Evolutionary conservation across 2,888 invertebrate genomes (phyloP).

Genomic region (Thymelicus lineola): DNA sequence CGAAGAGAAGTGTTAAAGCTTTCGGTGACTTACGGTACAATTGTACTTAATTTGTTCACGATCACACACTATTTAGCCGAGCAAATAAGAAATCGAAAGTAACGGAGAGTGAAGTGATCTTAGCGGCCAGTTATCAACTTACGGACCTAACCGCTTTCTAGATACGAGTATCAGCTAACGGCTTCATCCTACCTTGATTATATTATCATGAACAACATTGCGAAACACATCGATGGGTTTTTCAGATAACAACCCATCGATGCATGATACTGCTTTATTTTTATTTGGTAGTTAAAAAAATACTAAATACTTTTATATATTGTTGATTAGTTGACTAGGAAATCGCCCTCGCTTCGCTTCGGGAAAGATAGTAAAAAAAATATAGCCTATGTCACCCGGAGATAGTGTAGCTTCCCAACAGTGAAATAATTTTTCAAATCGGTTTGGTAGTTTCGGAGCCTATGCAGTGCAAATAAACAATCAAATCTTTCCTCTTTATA

Average conservation of each 20-base stretch:
- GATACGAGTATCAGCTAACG: constrained; percentile 10
- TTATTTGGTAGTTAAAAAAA: too few relatives aligned
- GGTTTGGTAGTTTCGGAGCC: too few relatives aligned
- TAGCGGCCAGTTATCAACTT: constrained; percentile 27
- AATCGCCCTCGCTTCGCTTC: too few relatives aligned
- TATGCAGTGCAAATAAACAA: too few relatives aligned
- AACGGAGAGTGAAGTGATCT: constrained; percentile 27
- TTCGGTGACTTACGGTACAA: constrained; percentile 28
- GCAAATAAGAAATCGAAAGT: constrained; percentile 34
- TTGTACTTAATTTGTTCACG: constrained; percentile 14
- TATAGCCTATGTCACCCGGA: too few relatives aligned
- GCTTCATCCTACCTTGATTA: constrained; percentile 8
- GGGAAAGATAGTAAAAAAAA: too few relatives aligned
- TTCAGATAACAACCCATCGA: not conserved
- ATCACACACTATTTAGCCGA: constrained; percentile 21
- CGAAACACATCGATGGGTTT: not conserved
- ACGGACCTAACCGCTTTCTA: constrained; percentile 33
- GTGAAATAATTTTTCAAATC: too few relatives aligned
- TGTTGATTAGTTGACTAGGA: too few relatives aligned
- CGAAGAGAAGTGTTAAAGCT: too few relatives aligned
- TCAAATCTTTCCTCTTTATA: too few relatives aligned
- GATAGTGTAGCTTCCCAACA: too few relatives aligned
- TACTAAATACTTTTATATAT: too few relatives aligned
- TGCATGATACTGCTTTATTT: not conserved
- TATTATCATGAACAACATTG: constrained; percentile 8